These are phyloP conservation scores for Bovichtus variegatus DNA, from an alignment of 2,797 vertebrate species.

Conservation along the genomic window DNA sequence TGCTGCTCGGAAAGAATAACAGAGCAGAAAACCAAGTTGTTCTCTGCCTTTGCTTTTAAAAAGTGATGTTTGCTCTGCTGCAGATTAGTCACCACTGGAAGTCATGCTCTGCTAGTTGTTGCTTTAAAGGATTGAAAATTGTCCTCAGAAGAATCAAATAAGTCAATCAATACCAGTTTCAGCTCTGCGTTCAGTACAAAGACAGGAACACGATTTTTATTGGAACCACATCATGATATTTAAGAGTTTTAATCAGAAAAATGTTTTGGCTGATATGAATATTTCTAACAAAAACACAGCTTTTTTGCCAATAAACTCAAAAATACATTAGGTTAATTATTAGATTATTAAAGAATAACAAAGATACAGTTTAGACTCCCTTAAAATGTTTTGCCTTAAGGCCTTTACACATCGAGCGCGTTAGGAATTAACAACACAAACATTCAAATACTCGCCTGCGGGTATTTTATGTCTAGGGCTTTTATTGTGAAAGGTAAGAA, in stretches of 20 bases:
- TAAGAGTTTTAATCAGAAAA: not conserved
- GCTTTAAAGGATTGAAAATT: not conserved
- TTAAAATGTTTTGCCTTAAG: no score
- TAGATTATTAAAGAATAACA: no score
- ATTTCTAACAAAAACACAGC: no score
- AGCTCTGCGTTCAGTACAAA: not conserved
- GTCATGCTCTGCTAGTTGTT: not conserved
- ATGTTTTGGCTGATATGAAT: not conserved
- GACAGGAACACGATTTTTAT: not conserved
- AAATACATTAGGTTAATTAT: not conserved
- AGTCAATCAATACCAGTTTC: not conserved
- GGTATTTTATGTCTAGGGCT: no score
- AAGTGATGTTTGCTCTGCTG: not conserved
- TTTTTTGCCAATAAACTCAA: no score
- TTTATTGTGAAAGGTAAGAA: no score
- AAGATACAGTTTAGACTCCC: no score
- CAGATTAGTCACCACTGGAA: conserved; percentile 1
- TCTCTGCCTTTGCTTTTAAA: not conserved
- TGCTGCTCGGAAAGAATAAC: not conserved
- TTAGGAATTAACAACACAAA: no score
- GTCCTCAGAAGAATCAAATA: not conserved
- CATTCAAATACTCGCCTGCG: no score
- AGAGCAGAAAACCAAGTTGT: not conserved
- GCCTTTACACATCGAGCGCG: no score
- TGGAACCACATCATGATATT: not conserved